A percentile compares a stretch with the other conserved stretches of the same genome.
Conservation (phyloP, 2,888 invertebrate species). For the Cerastoderma edule region DNA sequence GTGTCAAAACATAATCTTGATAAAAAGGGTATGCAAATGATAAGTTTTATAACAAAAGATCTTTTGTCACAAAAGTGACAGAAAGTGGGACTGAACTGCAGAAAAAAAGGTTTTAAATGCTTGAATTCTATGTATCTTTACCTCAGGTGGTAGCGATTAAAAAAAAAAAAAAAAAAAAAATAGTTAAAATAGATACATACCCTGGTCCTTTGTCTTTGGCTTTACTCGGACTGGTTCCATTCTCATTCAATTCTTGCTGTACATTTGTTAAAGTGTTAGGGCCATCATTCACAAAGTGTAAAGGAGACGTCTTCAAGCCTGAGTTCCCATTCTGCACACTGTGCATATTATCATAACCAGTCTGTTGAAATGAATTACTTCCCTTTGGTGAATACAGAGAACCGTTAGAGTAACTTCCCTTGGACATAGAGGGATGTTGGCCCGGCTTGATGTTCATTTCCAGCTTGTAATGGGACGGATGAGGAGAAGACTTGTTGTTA, state of each 20-base stretch:
- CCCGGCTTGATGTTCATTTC: slow-evolving; percentile 22
- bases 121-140: no score
- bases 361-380: slow-evolving; percentile 27
- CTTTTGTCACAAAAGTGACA: no score
- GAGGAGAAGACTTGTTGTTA: slow-evolving; percentile 14
- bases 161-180: no score
- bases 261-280: slow-evolving; percentile 3
- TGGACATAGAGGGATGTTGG: slow-evolving; percentile 29
- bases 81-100: no score
- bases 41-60: no score
- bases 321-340: slow-evolving; percentile 51
- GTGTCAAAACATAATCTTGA: no score
- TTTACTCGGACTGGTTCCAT: slow-evolving; percentile 24
- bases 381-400: slow-evolving; percentile 41
- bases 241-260: neutral
- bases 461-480: slow-evolving; percentile 27
- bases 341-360: slow-evolving; percentile 56
- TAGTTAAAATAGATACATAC: slow-evolving; percentile 32
- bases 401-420: slow-evolving; percentile 43
- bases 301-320: slow-evolving; percentile 30
- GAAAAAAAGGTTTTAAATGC: no score
- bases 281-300: slow-evolving; percentile 58
- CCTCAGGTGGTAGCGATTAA: no score
- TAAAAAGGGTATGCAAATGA: no score
- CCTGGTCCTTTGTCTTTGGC: slow-evolving; percentile 49